phyloP scores from a whole-genome alignment of 2,797 vertebrate genomes.

The Bovichtus diacanthus region DNA sequence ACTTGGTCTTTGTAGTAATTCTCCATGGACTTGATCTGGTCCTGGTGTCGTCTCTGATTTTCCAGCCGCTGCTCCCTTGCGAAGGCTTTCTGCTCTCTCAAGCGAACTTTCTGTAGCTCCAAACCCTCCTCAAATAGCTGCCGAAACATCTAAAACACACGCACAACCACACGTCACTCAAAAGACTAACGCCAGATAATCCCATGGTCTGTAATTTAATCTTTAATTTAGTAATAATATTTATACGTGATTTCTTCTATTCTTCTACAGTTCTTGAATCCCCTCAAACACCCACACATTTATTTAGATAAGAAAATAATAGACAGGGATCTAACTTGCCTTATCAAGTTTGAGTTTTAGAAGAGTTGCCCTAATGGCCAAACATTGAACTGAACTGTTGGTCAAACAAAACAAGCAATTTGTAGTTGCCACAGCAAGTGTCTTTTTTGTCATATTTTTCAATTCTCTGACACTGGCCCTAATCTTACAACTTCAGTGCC shows the following conservation, averaged over 20 bases:
- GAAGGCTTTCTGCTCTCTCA: constrained; percentile 89
- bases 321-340: not conserved
- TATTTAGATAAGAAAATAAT: not conserved
- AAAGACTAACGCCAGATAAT: not conserved
- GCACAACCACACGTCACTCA: not conserved
- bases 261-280: not conserved
- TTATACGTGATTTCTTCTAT: not conserved
- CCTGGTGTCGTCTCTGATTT: constrained; percentile 85
- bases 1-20: constrained; percentile 98
- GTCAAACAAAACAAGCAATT: not conserved
- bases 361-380: too few species aligned
- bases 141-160: constrained; percentile 89
- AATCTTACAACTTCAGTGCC: not conserved
- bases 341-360: not conserved
- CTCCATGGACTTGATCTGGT: constrained; percentile 93
- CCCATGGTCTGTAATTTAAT: not conserved
- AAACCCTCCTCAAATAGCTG: constrained; percentile 94
- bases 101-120: constrained; percentile 90
- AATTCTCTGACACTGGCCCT: not conserved
- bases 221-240: not conserved
- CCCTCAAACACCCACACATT: not conserved
- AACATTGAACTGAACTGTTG: not conserved
- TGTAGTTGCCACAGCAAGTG: not conserved
- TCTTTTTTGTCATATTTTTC: not conserved
- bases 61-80: constrained; percentile 90